Base-by-base conservation (phyloP, 2,113 vertebrate species). In the Colinus virginianus region DNA sequence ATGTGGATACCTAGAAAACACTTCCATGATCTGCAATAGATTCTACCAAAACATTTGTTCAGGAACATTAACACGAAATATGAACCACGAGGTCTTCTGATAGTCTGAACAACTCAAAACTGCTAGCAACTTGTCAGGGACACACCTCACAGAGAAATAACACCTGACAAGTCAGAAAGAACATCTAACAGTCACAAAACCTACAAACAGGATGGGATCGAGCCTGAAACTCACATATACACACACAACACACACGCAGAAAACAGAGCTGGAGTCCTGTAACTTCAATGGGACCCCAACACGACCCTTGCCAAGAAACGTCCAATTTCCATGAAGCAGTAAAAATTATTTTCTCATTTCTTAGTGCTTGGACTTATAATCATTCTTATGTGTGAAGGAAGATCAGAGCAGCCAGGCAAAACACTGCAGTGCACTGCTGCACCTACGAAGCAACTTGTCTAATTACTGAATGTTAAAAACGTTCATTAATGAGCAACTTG, bases 361-460 rank as follows among this genome's bases (percentile, higher is more conserved):
- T 51, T 43, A 43, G 13, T 42, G 46, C 43, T 78, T 23, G 36
- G 13, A 90, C 59, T 56, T 25, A 30, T 5, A 80, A 75, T 61
- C 67, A 43, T 62, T 82, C 34, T 80, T 59, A 74, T 1, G 19
- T 17, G 25, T 67, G 83, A 90, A 93, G 30, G 62, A 85, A 77
- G 71, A 90, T 32, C 59, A 63, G 55, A 92, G 59, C 48, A 94
- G 83, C 40, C 34, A 90, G 86, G n/a, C 34, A 87, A 78, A 91
- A 42, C 51, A 68, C 17, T 9, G 15, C 42, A n/a, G 34, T 15
- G 45, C 51, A 58, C 82, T 42, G 22, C 87, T 75, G 30, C 30
- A 74, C 75, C 67, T 67, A 53, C 2, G 20, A 76, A 86, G 40
- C 51, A 83, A 81, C 40, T 53, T 26, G 21, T 74, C 95, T 78